Conservation (phyloP, 2,113 vertebrate genomes). For the Megaceryle torquata region DNA sequence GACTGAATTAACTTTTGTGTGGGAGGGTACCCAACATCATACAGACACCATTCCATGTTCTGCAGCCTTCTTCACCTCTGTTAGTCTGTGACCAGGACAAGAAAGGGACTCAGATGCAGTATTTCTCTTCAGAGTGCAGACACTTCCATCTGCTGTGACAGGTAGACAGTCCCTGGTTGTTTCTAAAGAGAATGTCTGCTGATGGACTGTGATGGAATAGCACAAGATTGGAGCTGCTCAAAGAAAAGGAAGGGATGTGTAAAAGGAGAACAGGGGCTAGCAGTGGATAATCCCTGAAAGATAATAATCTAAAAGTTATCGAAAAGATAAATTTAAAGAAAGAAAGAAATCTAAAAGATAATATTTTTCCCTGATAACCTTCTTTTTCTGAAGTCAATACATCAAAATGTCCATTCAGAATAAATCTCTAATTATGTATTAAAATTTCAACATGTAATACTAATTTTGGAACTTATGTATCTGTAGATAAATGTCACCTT, state of each 20-base stretch:
- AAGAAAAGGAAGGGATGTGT: background rate
- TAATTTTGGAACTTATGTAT: background rate
- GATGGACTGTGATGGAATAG: background rate
- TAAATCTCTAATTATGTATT: background rate
- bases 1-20: background rate
- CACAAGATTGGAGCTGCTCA: background rate
- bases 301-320: background rate
- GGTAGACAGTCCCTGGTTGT: background rate
- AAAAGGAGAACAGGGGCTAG: background rate
- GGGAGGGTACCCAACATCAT: background rate
- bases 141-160: background rate
- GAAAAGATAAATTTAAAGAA: background rate
- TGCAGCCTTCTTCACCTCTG: background rate
- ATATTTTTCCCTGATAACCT: background rate
- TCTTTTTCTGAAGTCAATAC: background rate
- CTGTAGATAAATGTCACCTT: background rate
- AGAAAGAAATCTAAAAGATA: background rate
- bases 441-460: background rate
- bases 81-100: background rate
- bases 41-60: background rate
- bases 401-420: background rate
- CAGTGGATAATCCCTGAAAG: background rate
- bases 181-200: background rate
- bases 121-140: background rate
- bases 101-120: background rate